Evolutionary conservation across 1,140 invertebrate species (phyloP), one percentile per base, ranked within the genome.

Genomic region (Bombus pascuorum): DNA sequence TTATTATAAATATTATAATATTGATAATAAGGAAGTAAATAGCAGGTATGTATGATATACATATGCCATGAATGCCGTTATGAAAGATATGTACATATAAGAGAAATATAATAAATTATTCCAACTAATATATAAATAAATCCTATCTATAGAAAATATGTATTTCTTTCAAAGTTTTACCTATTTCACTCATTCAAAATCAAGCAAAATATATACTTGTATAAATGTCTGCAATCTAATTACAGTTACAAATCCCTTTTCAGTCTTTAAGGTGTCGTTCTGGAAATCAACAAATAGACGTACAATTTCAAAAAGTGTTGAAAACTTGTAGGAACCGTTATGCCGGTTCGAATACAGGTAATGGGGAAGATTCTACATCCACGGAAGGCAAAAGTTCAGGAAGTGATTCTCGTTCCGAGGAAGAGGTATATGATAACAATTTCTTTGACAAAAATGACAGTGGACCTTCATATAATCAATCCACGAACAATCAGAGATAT

Each of bases 241-340:
- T 13, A 42, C 28, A 42, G 13, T 15, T 8, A 37, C 10, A 44
- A 22, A 62, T 66, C 83, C 42, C 77, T 37, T 90, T 81, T 57
- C 57, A 95, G 95, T 88, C 92, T 73, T 77, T 95, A 28, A 94
- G 83, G 91, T 95, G 94, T 76, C 93, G 92, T 34, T 92, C 92
- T 0, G 91, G 90, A 9, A 93, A 93, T 79, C 91, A 93, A 34
- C 92, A 94, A 70, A 71, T 89, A 13, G 91, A 93, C 25, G 89
- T 92, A 39, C 93, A 93, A 47, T 93, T 93, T 71, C 92, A 91
- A 44, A 93, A 89, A 84, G 83, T 94, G 0, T 91, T 95, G 76
- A 92, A 92, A 70, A 91, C 86, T 34, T 95, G 94, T 59, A 91
- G 82, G 39, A 93, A 91, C 83, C 91, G 91, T 12, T 87, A 90